Evolutionary conservation across 2,113 vertebrate species (phyloP).

Genomic region (Physeter macrocephalus): DNA sequence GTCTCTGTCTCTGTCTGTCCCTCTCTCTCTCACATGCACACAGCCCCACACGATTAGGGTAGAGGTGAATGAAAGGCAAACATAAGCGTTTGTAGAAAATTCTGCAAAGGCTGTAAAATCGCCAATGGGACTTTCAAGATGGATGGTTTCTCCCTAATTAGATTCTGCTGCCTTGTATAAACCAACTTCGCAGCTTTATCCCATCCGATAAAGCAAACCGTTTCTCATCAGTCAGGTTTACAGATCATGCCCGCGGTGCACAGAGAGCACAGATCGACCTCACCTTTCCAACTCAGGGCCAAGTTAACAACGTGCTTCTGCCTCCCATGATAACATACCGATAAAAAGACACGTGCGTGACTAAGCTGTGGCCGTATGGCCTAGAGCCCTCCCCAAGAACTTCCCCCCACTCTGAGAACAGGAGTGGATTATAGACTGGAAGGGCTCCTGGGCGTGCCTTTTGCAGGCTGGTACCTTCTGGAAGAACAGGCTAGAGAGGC

Average conservation of each 20-base stretch:
- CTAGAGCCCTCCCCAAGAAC: background rate
- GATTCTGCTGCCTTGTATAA: conserved; percentile 23
- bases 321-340: background rate
- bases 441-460: background rate
- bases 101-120: conserved; percentile 20
- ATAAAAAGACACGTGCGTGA: background rate
- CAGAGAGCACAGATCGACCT: background rate
- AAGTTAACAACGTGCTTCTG: background rate
- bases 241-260: background rate
- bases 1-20: background rate
- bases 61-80: background rate
- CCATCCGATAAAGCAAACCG: background rate
- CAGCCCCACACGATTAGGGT: background rate
- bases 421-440: background rate
- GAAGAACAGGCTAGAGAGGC: background rate
- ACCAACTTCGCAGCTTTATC: background rate
- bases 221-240: conserved; percentile 20
- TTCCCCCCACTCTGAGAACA: background rate
- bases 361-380: background rate
- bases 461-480: background rate
- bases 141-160: conserved; percentile 43
- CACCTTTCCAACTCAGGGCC: background rate
- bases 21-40: background rate
- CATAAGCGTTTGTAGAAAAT: background rate
- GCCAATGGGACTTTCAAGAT: conserved; percentile 37